These are phyloP conservation scores for Sinosuthora webbiana DNA, from an alignment of 2,113 vertebrate species.

Conservation along the genomic window DNA sequence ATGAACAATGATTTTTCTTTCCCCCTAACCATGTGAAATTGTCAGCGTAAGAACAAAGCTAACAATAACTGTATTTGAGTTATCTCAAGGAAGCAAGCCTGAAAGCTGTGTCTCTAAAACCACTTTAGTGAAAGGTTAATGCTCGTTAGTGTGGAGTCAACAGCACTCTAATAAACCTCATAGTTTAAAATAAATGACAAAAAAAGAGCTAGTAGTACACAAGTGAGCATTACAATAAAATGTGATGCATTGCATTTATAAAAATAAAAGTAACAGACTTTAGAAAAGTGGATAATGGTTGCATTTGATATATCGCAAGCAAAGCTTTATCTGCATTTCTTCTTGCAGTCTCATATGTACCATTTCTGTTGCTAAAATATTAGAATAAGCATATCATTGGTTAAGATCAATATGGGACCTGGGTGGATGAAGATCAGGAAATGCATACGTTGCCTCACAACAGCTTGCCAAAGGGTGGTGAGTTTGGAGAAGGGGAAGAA, in stretches of 20 bases:
- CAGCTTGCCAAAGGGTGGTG: not conserved
- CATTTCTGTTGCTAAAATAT: not conserved
- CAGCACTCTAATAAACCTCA: constrained; percentile 10
- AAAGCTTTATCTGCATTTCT: not conserved
- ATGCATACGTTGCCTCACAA: not conserved
- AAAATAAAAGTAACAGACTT: not conserved
- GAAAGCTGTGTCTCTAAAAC: constrained; percentile 10
- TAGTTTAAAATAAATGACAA: constrained; percentile 11
- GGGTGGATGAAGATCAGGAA: not conserved
- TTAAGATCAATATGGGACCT: not conserved
- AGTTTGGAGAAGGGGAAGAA: not conserved
- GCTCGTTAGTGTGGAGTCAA: constrained; percentile 11
- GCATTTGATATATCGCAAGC: not conserved
- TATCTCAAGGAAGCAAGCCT: not conserved
- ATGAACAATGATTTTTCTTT: not conserved
- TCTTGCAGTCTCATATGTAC: not conserved
- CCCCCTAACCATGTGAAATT: not conserved
- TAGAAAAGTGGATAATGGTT: not conserved
- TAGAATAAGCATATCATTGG: not conserved
- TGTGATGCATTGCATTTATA: constrained; percentile 9
- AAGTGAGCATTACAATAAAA: not conserved
- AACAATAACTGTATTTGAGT: not conserved
- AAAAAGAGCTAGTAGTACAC: not conserved
- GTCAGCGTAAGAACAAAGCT: not conserved
- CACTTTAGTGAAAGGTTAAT: constrained; percentile 15